These are phyloP conservation scores for Pipistrellus nathusii DNA, from an alignment of 2,797 vertebrate species.

Conservation along the genomic window DNA sequence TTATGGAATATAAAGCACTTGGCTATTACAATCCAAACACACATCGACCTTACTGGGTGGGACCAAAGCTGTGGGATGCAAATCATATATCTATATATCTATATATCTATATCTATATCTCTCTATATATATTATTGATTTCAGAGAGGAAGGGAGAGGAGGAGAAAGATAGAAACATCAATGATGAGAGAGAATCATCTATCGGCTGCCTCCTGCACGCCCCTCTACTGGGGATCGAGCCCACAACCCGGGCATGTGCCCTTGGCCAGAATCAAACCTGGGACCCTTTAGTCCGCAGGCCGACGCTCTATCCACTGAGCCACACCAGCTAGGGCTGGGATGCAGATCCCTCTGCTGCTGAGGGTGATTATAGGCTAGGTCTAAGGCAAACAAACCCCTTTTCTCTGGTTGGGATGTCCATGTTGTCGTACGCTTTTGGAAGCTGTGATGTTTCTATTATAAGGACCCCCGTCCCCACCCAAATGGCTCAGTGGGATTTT, in stretches of 20 bases:
- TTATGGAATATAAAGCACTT: slow-evolving; percentile 14
- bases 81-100: neutral
- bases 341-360: neutral
- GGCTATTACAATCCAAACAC: slow-evolving; percentile 52
- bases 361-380: neutral
- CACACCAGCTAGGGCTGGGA: too few relatives aligned
- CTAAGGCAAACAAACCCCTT: neutral
- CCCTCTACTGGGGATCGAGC: too few relatives aligned
- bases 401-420: neutral
- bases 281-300: too few relatives aligned
- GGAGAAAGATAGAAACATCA: too few relatives aligned
- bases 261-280: too few relatives aligned
- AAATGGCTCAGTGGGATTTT: neutral
- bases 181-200: too few relatives aligned
- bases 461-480: neutral
- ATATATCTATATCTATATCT: too few relatives aligned
- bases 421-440: slow-evolving; percentile 46
- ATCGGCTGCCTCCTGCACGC: too few relatives aligned
- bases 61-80: slow-evolving; percentile 22
- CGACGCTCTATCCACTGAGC: too few relatives aligned
- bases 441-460: slow-evolving; percentile 61
- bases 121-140: too few relatives aligned
- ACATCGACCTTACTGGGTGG: neutral
- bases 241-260: too few relatives aligned
- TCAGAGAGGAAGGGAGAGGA: too few relatives aligned